phyloP scores from a whole-genome alignment of 2,888 invertebrate species.

The Eudemis profundana region DNA sequence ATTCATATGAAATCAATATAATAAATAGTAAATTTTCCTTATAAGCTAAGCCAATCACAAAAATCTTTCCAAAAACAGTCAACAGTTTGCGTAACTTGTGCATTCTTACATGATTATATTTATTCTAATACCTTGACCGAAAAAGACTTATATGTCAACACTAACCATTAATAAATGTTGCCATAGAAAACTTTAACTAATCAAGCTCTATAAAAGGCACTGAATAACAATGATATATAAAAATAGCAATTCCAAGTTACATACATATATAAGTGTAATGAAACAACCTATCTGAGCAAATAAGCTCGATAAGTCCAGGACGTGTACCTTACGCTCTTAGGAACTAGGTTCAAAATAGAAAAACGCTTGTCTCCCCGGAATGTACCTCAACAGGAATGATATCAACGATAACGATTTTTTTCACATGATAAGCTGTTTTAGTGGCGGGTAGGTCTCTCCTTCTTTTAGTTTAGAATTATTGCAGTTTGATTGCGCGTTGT shows the following conservation, averaged over 20 bases:
- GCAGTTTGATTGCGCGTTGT: too few relatives aligned
- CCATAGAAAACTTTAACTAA: not conserved
- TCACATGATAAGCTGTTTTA: not conserved
- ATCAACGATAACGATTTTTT: not conserved
- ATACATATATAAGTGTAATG: conserved; percentile 46
- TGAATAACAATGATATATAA: conserved; percentile 52
- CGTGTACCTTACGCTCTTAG: conserved; percentile 48
- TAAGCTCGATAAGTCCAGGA: conserved; percentile 26
- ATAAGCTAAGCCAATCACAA: conserved; percentile 54
- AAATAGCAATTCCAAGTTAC: conserved; percentile 55
- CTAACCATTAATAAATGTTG: not conserved
- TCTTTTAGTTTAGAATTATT: not conserved
- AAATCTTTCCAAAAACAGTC: conserved; percentile 59
- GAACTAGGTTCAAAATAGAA: conserved; percentile 52
- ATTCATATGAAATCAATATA: conserved; percentile 29
- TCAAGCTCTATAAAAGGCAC: conserved; percentile 58
- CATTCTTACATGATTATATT: conserved; percentile 31
- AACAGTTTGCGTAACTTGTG: conserved; percentile 54
- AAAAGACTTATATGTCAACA: conserved; percentile 20
- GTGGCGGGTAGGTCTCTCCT: not conserved
- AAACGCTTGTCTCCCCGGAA: conserved; percentile 20
- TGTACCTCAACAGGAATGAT: conserved; percentile 28
- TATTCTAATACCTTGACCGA: conserved; percentile 11
- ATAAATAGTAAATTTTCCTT: conserved; percentile 39
- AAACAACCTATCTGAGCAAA: conserved; percentile 48